Percentiles rank a stretch among this genome's conserved stretches.
These are phyloP conservation scores for Camarhynchus parvulus DNA, from an alignment of 2,113 vertebrate species.

Conservation along the genomic window DNA sequence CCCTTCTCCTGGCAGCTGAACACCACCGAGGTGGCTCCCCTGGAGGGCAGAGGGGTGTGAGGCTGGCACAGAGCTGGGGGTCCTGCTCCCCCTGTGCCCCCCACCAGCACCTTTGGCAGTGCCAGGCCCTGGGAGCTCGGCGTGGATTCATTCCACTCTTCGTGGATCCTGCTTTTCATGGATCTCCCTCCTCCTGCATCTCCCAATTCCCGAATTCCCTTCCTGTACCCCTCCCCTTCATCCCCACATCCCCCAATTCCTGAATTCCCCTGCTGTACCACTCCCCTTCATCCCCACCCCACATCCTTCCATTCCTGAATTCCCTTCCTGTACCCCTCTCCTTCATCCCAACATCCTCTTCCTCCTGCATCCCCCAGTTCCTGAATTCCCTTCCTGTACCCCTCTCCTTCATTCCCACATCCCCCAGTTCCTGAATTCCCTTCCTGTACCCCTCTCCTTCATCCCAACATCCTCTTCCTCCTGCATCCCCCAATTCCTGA, in stretches of 20 bases:
- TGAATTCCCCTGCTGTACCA: background rate
- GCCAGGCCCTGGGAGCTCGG: background rate
- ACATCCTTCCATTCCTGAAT: too few species aligned
- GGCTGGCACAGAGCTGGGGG: background rate
- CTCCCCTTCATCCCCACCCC: background rate
- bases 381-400: background rate
- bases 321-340: background rate
- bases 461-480: too few species aligned
- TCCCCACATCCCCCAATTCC: too few species aligned
- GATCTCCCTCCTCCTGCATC: background rate
- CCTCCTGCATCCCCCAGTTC: too few species aligned
- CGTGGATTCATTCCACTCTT: background rate
- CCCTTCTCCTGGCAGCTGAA: constrained; percentile 88
- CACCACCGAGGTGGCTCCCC: constrained; percentile 88
- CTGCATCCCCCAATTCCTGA: background rate
- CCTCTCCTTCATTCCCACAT: background rate
- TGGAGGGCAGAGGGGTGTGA: background rate
- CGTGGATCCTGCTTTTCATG: background rate
- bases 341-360: too few species aligned
- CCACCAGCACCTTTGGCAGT: background rate
- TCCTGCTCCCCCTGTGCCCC: background rate
- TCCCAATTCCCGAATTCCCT: background rate
- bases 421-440: background rate
- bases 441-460: background rate
- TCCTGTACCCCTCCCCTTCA: background rate